These are phyloP conservation scores for Oenanthe oenanthe DNA, from an alignment of 2,113 vertebrate genomes.

Conservation along the genomic window DNA sequence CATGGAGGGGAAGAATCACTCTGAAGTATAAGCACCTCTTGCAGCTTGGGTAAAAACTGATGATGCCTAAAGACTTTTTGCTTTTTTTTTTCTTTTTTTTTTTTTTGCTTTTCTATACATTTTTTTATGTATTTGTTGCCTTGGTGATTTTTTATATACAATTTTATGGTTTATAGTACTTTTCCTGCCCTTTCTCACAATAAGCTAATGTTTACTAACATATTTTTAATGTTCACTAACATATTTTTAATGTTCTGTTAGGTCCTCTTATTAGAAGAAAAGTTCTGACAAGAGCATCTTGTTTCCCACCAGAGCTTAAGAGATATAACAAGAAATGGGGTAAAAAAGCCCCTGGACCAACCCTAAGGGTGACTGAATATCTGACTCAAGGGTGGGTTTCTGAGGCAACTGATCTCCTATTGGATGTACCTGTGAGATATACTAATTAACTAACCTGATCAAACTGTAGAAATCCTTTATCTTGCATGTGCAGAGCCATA, in stretches of 20 bases:
- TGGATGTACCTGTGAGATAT: neutral
- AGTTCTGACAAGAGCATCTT: neutral
- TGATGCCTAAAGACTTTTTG: neutral
- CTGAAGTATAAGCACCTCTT: neutral
- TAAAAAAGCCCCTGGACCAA: neutral
- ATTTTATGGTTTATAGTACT: neutral
- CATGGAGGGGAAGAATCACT: neutral
- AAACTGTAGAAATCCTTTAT: neutral
- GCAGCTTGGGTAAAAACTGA: neutral
- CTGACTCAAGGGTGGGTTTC: too few relatives aligned
- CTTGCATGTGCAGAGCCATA: fast-evolving
- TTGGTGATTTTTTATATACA: neutral
- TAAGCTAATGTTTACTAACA: neutral
- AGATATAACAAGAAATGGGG: neutral
- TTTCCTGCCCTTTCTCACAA: neutral
- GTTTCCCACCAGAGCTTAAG: neutral
- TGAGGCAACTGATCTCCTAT: neutral
- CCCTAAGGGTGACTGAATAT: too few relatives aligned
- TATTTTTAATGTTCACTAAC: neutral
- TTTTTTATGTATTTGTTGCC: neutral
- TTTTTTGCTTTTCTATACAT: neutral
- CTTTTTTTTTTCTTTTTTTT: neutral
- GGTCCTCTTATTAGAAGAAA: neutral
- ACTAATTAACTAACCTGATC: neutral
- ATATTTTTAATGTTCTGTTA: neutral